Evolutionary conservation across 2,888 invertebrate species (phyloP).

Genomic region (Pomacea canaliculata): DNA sequence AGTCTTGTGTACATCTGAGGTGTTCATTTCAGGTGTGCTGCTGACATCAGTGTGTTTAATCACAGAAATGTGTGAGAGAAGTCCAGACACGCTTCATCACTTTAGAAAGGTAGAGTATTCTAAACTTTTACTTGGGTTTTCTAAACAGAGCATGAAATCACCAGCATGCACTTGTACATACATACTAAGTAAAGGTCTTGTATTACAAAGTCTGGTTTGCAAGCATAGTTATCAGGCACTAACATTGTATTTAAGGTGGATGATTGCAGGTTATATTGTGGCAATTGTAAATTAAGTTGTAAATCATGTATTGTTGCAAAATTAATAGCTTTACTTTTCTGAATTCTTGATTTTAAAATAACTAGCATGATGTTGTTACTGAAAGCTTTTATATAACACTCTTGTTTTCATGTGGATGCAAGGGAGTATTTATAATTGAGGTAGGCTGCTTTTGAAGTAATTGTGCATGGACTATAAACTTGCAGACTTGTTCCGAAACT

Average conservation of each 20-base stretch:
- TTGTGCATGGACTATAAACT: constrained; percentile 20
- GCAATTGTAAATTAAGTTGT: neutral
- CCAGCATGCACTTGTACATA: neutral
- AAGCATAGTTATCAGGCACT: neutral
- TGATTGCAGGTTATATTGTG: too few species aligned
- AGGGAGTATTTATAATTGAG: constrained; percentile 28
- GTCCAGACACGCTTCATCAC: constrained; percentile 95
- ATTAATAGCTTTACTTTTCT: neutral
- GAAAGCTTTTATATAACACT: neutral
- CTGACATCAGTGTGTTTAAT: constrained; percentile 98
- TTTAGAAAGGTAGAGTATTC: constrained; percentile 90
- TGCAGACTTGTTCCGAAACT: neutral
- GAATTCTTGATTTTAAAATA: neutral
- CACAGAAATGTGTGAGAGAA: constrained; percentile 99
- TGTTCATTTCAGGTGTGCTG: constrained; percentile 80
- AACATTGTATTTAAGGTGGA: too few species aligned
- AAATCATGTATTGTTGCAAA: neutral
- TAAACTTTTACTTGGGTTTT: neutral
- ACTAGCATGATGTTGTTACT: neutral
- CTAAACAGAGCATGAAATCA: neutral
- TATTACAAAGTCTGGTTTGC: neutral
- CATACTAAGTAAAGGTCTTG: constrained; percentile 2
- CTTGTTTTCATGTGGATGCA: constrained; percentile 7
- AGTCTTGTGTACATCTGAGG: too few species aligned
- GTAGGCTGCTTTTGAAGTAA: constrained; percentile 20